Evolutionary conservation across 2,797 vertebrate genomes (phyloP), one percentile per base, ranked within the genome.

Genomic region (Telmatherina bonti): DNA sequence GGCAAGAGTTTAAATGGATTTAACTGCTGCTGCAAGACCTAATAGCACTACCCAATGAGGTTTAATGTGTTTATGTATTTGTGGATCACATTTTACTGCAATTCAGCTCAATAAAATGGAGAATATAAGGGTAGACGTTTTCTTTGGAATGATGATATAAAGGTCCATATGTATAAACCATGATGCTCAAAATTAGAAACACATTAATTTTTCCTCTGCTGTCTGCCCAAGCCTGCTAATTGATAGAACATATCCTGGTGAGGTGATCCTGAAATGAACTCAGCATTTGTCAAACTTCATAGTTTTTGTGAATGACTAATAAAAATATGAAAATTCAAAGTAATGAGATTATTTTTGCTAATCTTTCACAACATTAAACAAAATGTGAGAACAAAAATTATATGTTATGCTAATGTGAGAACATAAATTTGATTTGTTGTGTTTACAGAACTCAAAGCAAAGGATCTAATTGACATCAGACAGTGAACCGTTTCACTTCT

Each of bases 11-110:
- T 89, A 88, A 93, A 93, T 93, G 86, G 82, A 85, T 89, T 93
- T 93, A 85, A 93, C 90, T 86, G 86, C 88, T 81, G 85, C 83
- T 82, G 74, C 60, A 70, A 52, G 78, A 90, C 83, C 80, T 85
- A 88, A 88, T 87, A 87, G 81, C 87, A 85, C 88, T 91, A 93
- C 89, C 82, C 84, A 86, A 45, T 88, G 85, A 94, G 88, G 86
- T 88, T 85, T 91, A 90, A 93, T 90, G 88, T 75, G 76, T 91
- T 93, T 89, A 94, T 93, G 82, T 89, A 93, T 93, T 92, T 88
- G 88, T 91, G 89, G 91, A 92, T 92, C 91, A 72, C 31, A 71
- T 90, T 94, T 93, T 92, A 92, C 90, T 87, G 89, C 90, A 89
- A 89, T 90, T 88, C 82, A 71, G 84, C 87, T 93, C 89, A 87